Base-by-base conservation (phyloP, 2,113 vertebrate species). In the Nipponia nippon region DNA sequence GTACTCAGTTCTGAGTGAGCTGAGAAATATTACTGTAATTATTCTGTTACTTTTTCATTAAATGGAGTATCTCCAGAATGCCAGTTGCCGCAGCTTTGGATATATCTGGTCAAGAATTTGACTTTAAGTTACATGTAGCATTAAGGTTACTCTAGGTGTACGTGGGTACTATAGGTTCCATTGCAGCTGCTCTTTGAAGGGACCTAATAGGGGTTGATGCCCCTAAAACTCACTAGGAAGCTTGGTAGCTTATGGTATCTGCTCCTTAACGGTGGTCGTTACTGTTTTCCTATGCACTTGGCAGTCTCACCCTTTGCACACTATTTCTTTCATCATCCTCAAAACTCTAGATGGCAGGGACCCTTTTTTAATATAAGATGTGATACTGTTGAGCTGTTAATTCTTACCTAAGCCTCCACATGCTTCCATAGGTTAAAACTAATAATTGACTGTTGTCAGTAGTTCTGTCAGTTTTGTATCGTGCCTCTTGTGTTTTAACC, bases 61-160 rank as follows among this genome's bases (percentile, higher is more conserved):
- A 72, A 30, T n/a, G 10, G 30, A 38, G 0, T 42, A 32, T 63
- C 50, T 92, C 47, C 29, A 52, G 52, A 78, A 55, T 30, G 19
- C 14, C 2, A 36, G 0, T 26, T 88, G 42, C 30, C 16, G 4
- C 52, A 49, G 13, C 40, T 82, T 79, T 87, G 70, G n/a, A 9
- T 62, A 4, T 58, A 27, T 58, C 55, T 87, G 34, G 29, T 69
- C 30, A 40, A 21, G 6, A 65, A 56, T 61, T 52, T 61, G 26
- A 26, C 70, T 76, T 21, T 26, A 47, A 83, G 49, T 67, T 80
- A 14, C 9, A 7, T 0, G 2, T 23, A 34, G 36, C 2, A 0
- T 62, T 67, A 44, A 34, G 34, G 26, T 81, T 34, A 34, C 21
- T 52, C 21, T 9, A 20, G 70, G 25, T 77, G 2, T n/a, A 1